Conservation (phyloP, 1,140 invertebrate genomes). For the Nomia melanderi region DNA sequence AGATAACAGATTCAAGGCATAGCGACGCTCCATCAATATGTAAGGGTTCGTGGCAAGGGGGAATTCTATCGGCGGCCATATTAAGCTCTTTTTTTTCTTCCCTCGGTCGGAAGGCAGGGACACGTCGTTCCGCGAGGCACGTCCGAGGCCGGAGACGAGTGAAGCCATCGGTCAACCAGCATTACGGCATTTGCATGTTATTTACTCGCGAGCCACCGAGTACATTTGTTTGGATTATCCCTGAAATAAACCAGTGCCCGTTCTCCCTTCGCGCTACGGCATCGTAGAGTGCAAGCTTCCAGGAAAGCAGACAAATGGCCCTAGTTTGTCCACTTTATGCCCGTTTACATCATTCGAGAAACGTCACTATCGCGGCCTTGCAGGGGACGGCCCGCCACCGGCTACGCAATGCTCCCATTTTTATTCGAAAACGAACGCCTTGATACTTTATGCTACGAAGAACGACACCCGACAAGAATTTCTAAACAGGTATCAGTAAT, state of each 20-base stretch:
- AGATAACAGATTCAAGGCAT: neutral
- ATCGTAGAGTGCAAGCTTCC: conserved; percentile 61
- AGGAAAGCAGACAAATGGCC: conserved; percentile 76
- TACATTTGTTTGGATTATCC: conserved; percentile 83
- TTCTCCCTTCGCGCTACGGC: conserved; percentile 46
- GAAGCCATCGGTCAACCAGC: conserved; percentile 81
- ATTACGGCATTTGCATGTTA: conserved; percentile 82
- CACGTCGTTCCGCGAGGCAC: conserved; percentile 51
- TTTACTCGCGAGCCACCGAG: conserved; percentile 81
- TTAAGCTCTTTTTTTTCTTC: conserved; percentile 18
- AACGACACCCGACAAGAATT: too few relatives aligned
- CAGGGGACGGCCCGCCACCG: conserved; percentile 3
- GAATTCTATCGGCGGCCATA: neutral
- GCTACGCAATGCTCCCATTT: neutral
- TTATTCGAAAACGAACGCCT: neutral
- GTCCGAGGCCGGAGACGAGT: conserved; percentile 69
- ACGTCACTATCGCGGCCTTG: conserved; percentile 62
- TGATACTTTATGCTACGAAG: too few relatives aligned
- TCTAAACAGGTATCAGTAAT: too few relatives aligned
- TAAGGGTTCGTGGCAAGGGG: neutral
- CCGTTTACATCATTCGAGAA: conserved; percentile 73
- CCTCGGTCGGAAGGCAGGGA: conserved; percentile 7
- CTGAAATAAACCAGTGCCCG: conserved; percentile 79
- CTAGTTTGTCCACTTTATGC: conserved; percentile 77
- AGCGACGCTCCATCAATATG: neutral